Percentiles rank a stretch among this genome's conserved stretches.
Conservation (phyloP, 2,797 vertebrate genomes). For the Halcyon smyrnensis region DNA sequence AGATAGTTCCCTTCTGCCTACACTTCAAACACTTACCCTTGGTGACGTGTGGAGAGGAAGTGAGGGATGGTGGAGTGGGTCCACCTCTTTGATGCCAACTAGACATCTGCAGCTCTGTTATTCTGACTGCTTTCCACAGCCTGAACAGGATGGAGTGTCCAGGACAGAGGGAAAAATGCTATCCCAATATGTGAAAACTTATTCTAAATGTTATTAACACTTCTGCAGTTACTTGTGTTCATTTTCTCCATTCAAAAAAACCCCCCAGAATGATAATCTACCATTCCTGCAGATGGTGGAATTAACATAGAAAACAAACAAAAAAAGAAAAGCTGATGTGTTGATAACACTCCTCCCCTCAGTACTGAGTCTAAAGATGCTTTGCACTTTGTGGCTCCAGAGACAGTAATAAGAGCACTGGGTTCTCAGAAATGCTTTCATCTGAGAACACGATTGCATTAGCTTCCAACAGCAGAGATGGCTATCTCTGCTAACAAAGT, state of each 20-base stretch:
- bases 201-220: neutral
- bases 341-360: neutral
- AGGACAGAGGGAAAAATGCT: neutral
- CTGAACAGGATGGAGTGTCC: neutral
- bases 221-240: neutral
- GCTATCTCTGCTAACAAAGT: neutral
- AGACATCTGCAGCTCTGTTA: neutral
- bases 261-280: neutral
- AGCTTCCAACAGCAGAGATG: neutral
- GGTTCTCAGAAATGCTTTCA: neutral
- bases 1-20: neutral
- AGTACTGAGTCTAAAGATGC: neutral
- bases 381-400: neutral
- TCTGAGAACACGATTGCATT: neutral
- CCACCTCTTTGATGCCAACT: neutral
- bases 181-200: neutral
- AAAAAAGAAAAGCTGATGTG: neutral
- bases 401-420: neutral
- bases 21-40: neutral
- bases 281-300: neutral
- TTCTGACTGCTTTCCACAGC: neutral
- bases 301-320: neutral
- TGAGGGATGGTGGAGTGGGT: neutral
- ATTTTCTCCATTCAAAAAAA: slow-evolving; percentile 9
- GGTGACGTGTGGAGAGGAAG: neutral